Conservation (phyloP, 2,797 vertebrate genomes). For the Onychomys leucogaster region DNA sequence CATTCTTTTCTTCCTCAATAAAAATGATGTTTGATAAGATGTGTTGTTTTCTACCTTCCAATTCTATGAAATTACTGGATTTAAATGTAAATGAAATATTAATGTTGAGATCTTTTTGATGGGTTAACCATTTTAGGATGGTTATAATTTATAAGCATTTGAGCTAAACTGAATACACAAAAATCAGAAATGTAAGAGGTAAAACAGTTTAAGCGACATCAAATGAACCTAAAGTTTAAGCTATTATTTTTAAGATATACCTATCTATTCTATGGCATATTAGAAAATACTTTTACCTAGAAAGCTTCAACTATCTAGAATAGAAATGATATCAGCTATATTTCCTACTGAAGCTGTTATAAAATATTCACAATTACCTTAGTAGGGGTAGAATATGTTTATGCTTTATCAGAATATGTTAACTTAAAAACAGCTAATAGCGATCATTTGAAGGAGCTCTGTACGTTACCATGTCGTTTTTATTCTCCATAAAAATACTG, state of each 20-base stretch:
- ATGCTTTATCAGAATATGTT: slow-evolving; percentile 31
- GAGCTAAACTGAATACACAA: background rate
- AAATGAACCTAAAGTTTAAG: slow-evolving; percentile 15
- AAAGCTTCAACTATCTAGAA: slow-evolving; percentile 38
- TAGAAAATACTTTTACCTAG: slow-evolving; percentile 14
- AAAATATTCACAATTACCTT: slow-evolving; percentile 22
- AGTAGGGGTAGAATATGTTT: background rate
- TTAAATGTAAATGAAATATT: background rate
- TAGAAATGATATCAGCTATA: background rate
- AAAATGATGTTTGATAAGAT: slow-evolving; percentile 39
- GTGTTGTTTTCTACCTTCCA: background rate
- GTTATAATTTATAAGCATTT: background rate
- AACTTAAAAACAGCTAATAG: slow-evolving; percentile 2
- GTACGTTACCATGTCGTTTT: slow-evolving; percentile 96
- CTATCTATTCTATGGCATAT: background rate
- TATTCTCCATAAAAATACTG: slow-evolving; percentile 97
- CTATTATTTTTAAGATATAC: background rate
- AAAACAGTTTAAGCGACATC: slow-evolving; percentile 8
- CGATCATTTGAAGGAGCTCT: background rate
- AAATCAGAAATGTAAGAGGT: background rate
- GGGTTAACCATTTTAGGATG: background rate
- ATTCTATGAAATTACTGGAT: background rate
- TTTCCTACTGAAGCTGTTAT: slow-evolving; percentile 14
- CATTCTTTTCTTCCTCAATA: slow-evolving; percentile 18
- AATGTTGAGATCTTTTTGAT: background rate